Percentiles rank a stretch among this genome's conserved stretches.
Evolutionary conservation across 37 sponge, comb jelly and placozoan genomes (phyloP).

Genomic region (Chondrilla cf. caribensis): DNA sequence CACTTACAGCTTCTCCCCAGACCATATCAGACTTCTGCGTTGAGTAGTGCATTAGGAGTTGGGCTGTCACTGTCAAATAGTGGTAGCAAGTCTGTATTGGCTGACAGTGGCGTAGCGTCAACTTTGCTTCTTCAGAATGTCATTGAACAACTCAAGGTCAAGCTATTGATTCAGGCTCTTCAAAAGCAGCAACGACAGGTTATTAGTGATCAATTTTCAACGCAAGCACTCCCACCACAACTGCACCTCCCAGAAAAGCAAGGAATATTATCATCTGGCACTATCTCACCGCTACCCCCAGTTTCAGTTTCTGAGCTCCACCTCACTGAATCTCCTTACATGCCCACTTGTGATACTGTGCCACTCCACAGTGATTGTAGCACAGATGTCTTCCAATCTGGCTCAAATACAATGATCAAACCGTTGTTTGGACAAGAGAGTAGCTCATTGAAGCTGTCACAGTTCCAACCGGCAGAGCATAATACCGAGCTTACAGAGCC

Average conservation of each 20-base stretch:
- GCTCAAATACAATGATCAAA: too few species aligned
- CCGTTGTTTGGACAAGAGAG: too few species aligned
- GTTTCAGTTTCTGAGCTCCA: not conserved
- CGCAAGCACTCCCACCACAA: not conserved
- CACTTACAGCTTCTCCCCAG: too few species aligned
- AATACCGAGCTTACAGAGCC: not conserved
- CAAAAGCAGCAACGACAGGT: not conserved
- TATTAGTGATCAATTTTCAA: not conserved
- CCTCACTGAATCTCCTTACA: not conserved
- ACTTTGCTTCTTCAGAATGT: conserved; percentile 4
- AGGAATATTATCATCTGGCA: not conserved
- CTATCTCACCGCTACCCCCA: not conserved
- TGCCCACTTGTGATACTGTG: not conserved
- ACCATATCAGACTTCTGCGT: too few species aligned
- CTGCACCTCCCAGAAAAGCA: not conserved
- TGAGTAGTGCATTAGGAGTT: too few species aligned
- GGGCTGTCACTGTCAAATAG: too few species aligned
- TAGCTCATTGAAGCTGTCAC: not conserved
- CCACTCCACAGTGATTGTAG: not conserved
- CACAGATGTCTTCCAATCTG: too few species aligned
- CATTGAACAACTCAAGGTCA: conserved; percentile 5
- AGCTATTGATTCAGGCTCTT: conserved; percentile 9
- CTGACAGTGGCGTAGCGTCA: not conserved
- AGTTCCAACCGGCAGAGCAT: not conserved
- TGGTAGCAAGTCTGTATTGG: too few species aligned